A percentile compares a stretch with the other conserved stretches of the same genome.
These are phyloP conservation scores for Ceyx melanurus DNA, from an alignment of 2,113 vertebrate species.

Conservation along the genomic window DNA sequence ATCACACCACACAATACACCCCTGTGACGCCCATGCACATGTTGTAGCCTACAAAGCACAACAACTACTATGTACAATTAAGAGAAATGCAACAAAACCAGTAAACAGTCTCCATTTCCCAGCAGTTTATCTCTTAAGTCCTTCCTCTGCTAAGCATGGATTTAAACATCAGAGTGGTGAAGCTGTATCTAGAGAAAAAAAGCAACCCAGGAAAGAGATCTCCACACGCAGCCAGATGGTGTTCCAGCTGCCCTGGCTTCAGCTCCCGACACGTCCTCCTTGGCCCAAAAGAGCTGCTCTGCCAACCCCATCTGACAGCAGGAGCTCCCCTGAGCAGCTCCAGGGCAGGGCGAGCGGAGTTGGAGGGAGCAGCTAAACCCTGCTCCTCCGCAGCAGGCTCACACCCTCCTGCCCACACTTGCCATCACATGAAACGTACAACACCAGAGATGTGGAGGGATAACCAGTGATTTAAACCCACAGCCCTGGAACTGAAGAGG, in stretches of 20 bases:
- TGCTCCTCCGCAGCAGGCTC: neutral
- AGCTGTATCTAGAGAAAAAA: neutral
- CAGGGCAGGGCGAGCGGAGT: constrained; percentile 14
- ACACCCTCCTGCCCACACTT: neutral
- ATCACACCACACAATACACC: neutral
- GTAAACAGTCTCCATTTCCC: neutral
- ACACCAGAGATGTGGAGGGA: neutral
- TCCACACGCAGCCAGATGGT: neutral
- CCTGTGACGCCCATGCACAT: too few species aligned
- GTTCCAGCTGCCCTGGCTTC: neutral
- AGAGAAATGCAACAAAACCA: neutral
- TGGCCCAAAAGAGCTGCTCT: neutral
- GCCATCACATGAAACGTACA: neutral
- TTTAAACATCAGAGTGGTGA: neutral
- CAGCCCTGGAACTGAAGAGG: neutral
- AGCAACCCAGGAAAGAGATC: too few species aligned
- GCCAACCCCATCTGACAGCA: neutral
- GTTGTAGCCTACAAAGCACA: neutral
- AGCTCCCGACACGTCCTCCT: neutral
- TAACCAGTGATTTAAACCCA: neutral
- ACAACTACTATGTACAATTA: neutral
- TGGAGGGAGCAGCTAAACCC: neutral
- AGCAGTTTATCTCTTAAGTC: rapidly evolving
- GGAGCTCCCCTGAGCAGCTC: neutral
- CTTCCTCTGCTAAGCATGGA: neutral